Evolutionary conservation across 2,113 vertebrate species (phyloP), one percentile per base, ranked within the genome.

Genomic region (Sardina pilchardus): DNA sequence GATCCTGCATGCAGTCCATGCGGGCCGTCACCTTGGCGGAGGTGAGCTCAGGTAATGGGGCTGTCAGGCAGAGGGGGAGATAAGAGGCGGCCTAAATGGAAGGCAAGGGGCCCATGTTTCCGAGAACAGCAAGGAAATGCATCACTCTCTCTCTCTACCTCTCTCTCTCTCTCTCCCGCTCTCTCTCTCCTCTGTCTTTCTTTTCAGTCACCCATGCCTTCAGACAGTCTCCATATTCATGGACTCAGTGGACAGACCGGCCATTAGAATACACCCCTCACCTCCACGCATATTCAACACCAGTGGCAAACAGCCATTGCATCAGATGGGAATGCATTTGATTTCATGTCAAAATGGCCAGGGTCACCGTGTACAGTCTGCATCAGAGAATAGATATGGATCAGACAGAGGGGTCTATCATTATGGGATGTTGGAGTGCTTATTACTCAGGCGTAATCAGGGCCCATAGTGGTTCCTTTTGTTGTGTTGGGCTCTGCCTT

Each of bases 51-150:
- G 47, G 84, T 86, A 86, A 86, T 83, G 67, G 50, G 16, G 71
- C 67, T 82, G 85, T 86, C 59, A 86, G 82, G 82, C 34, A 21
- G 12, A 78, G 71, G 36, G 44, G 67, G 81, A 86, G 85, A 86
- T 86, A 86, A 75, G 63, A 83, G 85, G 26, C 34, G 36, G 67
- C 48, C 56, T 82, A 75, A 86, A 86, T 86, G 82, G 63, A 86
- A 82, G 71, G 10, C 71, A 78, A 78, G 71, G 67, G 67, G 14
- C 30, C 71, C 30, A 30, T 16, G 14, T 34, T 16, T 17, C 71
- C 1, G 21, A 34, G 34, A 36, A 34, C 71, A 36, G 30, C 71
- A 78, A 78, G 71, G 71, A 75, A 30, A 71, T 14, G 30, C 30
- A 8, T 34, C 26, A 24, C n/a, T 30, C 59, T 67, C n/a, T 67